phyloP scores from a whole-genome alignment of 2,797 vertebrate genomes.

The Atherinosoma microstoma region DNA sequence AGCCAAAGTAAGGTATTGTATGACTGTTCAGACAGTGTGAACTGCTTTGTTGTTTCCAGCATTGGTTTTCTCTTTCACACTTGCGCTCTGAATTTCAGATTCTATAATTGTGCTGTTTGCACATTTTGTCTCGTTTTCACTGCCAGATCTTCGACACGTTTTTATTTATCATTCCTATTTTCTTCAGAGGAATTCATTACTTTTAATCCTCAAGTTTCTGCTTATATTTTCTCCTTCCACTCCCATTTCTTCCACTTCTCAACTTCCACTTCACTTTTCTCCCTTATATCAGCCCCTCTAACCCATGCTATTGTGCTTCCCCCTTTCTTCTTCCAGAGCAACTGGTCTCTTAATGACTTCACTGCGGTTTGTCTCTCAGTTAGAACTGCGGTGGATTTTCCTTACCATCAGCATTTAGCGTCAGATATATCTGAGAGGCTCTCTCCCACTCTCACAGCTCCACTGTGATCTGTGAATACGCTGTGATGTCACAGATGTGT shows the following conservation, averaged over 20 bases:
- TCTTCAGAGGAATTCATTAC: conserved; percentile 27
- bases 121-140: conserved; percentile 40
- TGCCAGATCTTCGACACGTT: background rate
- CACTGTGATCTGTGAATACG: conserved; percentile 43
- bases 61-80: conserved; percentile 4
- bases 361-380: conserved; percentile 64
- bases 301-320: background rate
- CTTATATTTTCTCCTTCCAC: conserved; percentile 36
- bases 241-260: conserved; percentile 18
- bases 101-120: conserved; percentile 18
- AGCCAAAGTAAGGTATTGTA: conserved; percentile 40
- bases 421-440: conserved; percentile 46
- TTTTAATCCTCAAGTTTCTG: conserved; percentile 33
- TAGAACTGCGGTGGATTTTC: conserved; percentile 67
- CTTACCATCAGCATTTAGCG: conserved; percentile 65
- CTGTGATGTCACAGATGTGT: conserved; percentile 42
- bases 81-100: background rate
- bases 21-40: conserved; percentile 35
- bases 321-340: conserved; percentile 44
- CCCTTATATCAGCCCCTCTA: background rate
- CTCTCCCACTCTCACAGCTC: conserved; percentile 21
- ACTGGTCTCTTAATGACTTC: conserved; percentile 72
- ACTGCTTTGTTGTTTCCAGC: conserved; percentile 51
- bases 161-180: conserved; percentile 35
- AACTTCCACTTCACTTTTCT: conserved; percentile 24